Conservation (phyloP, 2,888 invertebrate species). For the Zhengitettix transpicula region DNA sequence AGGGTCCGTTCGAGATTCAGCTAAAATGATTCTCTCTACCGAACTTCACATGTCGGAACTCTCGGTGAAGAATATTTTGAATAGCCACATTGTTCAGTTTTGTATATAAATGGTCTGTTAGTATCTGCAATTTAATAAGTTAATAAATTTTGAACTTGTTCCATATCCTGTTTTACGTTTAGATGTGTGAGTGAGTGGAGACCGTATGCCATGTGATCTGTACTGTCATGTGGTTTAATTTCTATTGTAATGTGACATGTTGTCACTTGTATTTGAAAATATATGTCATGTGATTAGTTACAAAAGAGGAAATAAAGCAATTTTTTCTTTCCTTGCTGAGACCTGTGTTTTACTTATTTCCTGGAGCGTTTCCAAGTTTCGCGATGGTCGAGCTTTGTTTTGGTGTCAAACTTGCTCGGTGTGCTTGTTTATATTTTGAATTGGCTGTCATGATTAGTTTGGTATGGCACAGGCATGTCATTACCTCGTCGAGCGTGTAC, state of each 20-base stretch:
- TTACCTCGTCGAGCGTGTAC: conserved; percentile 18
- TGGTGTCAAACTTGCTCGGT: conserved; percentile 32
- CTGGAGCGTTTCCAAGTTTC: conserved; percentile 14
- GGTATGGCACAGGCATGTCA: conserved; percentile 32
- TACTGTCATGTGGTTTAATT: not conserved
- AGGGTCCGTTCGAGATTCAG: too few species aligned
- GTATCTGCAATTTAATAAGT: too few species aligned
- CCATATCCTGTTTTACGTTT: not conserved
- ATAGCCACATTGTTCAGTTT: too few species aligned
- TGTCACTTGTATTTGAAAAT: conserved; percentile 7
- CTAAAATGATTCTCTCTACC: too few species aligned
- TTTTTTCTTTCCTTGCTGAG: conserved; percentile 17
- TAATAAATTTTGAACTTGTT: not conserved
- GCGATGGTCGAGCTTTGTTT: conserved; percentile 23
- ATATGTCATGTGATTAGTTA: conserved; percentile 5
- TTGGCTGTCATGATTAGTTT: conserved; percentile 21
- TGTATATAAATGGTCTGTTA: too few species aligned
- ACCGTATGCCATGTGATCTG: conserved; percentile 1
- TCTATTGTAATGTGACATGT: conserved; percentile 11
- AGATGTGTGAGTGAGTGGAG: not conserved
- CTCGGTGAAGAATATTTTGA: too few species aligned
- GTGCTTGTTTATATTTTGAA: conserved; percentile 27
- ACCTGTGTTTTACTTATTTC: conserved; percentile 14
- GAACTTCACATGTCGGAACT: too few species aligned
- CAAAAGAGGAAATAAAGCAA: conserved; percentile 17